These are phyloP conservation scores for Bergia puertoricense DNA, from an alignment of 92 coral and sea anemone genomes.

Conservation along the genomic window DNA sequence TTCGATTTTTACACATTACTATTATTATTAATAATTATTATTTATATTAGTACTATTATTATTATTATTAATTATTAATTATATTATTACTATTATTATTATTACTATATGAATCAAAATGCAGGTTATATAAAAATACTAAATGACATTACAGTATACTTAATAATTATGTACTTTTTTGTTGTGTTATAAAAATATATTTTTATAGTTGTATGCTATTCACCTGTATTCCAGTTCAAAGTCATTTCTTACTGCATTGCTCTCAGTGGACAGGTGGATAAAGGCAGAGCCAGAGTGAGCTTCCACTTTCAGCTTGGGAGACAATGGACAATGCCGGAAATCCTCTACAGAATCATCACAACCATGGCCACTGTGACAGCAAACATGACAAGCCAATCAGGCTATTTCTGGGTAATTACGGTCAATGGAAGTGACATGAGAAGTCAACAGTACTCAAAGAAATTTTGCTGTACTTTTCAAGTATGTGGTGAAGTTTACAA, in stretches of 20 bases:
- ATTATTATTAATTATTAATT: no score
- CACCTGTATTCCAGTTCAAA: slow-evolving; percentile 14
- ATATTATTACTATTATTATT: no score
- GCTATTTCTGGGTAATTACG: no score
- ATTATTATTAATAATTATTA: no score
- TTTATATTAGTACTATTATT: no score
- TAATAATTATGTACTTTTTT: neutral
- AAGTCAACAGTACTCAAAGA: no score
- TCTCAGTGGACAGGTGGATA: slow-evolving; percentile 7
- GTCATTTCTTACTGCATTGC: neutral
- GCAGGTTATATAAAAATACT: no score
- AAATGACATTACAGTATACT: neutral
- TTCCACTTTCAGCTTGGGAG: neutral
- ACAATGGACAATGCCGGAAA: neutral
- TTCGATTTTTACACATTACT: no score
- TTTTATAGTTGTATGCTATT: neutral
- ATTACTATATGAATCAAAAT: no score
- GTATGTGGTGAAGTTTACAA: no score
- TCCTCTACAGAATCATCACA: neutral
- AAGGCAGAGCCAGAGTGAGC: slow-evolving; percentile 34
- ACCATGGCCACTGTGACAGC: neutral
- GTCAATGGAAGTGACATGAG: no score
- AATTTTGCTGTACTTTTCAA: no score
- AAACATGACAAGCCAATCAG: neutral
- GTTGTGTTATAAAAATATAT: neutral